These are phyloP conservation scores for Sanderia malayensis DNA, from an alignment of 30 jellyfish, hydroid and myxozoan genomes.

Conservation along the genomic window DNA sequence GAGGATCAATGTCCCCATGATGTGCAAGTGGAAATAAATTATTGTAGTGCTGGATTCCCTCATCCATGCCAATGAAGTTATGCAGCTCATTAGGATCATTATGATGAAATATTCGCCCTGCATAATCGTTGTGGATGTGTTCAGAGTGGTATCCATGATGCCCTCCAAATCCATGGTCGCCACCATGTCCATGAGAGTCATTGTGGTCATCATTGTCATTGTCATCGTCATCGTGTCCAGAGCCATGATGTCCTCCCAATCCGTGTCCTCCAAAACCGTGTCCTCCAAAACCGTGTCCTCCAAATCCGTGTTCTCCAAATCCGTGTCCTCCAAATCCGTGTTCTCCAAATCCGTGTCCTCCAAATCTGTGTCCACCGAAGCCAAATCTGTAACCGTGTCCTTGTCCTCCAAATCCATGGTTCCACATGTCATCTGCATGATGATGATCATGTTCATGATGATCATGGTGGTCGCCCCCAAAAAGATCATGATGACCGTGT, in stretches of 20 bases:
- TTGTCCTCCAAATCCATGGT: neutral
- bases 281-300: neutral
- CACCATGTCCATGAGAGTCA: slow-evolving; percentile 31
- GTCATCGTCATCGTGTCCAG: slow-evolving; percentile 13
- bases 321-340: slow-evolving; percentile 16
- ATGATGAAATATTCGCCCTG: slow-evolving; percentile 35
- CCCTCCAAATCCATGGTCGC: slow-evolving; percentile 8
- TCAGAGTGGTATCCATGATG: slow-evolving; percentile 12
- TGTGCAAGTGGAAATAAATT: slow-evolving; percentile 48
- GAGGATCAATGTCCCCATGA: slow-evolving; percentile 40
- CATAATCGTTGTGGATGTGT: slow-evolving; percentile 53
- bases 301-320: neutral
- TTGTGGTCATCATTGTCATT: slow-evolving; percentile 33
- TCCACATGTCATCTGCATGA: slow-evolving; percentile 8
- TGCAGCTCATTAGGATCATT: slow-evolving; percentile 57
- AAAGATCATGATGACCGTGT: slow-evolving; percentile 33
- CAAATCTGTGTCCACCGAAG: neutral
- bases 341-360: slow-evolving; percentile 1
- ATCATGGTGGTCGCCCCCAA: slow-evolving; percentile 43
- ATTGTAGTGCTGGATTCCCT: slow-evolving; percentile 54
- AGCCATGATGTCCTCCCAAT: slow-evolving; percentile 13
- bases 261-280: slow-evolving; percentile 9
- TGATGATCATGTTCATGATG: slow-evolving; percentile 14
- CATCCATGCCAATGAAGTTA: slow-evolving; percentile 33
- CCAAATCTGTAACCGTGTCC: neutral